Evolutionary conservation across 1,140 invertebrate species (phyloP).

Genomic region (Apolygus lucorum): DNA sequence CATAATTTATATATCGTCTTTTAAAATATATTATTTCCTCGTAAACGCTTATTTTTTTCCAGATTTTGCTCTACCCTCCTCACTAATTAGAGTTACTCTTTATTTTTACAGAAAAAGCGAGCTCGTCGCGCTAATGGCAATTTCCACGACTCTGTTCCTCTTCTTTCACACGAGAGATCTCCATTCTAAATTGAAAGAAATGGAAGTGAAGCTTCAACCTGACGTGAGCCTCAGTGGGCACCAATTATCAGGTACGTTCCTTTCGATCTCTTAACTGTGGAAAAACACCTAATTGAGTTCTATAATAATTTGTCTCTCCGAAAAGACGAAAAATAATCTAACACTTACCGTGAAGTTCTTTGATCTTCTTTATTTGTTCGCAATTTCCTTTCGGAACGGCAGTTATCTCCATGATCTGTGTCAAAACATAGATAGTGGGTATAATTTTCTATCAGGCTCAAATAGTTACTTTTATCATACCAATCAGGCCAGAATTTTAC

Average conservation of each 20-base stretch:
- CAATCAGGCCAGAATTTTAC: too few species aligned
- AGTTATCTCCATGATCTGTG: too few species aligned
- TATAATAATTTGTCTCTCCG: too few species aligned
- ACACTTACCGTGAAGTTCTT: neutral
- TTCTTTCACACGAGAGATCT: conserved; percentile 71
- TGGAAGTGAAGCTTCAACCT: conserved; percentile 65
- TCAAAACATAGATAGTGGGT: too few species aligned
- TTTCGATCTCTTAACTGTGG: neutral
- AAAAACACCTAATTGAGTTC: too few species aligned
- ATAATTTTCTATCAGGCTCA: too few species aligned
- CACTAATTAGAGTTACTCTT: neutral
- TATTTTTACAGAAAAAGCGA: conserved; percentile 54
- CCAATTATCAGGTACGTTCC: conserved; percentile 51
- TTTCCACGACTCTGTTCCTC: conserved; percentile 69
- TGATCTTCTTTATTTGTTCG: neutral
- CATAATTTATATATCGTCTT: too few species aligned
- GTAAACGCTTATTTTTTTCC: too few species aligned
- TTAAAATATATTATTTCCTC: too few species aligned
- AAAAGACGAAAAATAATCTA: neutral
- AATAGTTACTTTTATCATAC: too few species aligned
- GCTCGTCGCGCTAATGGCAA: conserved; percentile 63
- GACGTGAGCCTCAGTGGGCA: conserved; percentile 61
- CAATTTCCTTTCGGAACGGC: neutral
- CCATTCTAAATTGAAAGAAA: conserved; percentile 62
- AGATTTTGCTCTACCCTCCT: too few species aligned